phyloP scores from a whole-genome alignment of 2,888 invertebrate species.

The Aporophyla nigra region DNA sequence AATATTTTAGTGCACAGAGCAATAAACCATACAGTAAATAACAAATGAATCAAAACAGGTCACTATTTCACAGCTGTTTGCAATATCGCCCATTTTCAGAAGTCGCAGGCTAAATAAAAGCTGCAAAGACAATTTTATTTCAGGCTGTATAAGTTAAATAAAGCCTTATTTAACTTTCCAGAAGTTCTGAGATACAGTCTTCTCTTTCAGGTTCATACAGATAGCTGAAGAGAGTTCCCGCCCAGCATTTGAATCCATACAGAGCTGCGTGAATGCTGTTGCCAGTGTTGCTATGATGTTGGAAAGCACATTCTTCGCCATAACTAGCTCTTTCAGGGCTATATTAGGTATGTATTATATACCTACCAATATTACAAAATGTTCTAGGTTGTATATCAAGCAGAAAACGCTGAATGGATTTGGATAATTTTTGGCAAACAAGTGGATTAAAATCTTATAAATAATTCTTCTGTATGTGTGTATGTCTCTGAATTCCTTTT shows the following conservation, averaged over 20 bases:
- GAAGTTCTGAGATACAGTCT: neutral
- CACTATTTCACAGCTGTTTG: neutral
- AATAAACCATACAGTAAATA: too few species aligned
- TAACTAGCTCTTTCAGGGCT: conserved; percentile 98
- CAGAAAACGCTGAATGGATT: too few species aligned
- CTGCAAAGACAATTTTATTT: neutral
- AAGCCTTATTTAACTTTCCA: neutral
- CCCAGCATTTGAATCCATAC: conserved; percentile 98
- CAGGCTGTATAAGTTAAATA: neutral
- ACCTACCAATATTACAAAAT: neutral
- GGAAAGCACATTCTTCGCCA: conserved; percentile 98
- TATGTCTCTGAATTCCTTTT: too few species aligned
- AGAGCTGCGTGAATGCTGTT: conserved; percentile 97
- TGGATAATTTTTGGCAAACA: too few species aligned
- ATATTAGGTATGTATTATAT: conserved; percentile 92
- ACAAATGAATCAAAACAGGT: neutral
- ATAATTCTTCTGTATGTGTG: too few species aligned
- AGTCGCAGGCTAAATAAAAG: neutral
- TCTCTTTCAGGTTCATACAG: conserved; percentile 93
- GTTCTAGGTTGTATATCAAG: too few species aligned
- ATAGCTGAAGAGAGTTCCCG: conserved; percentile 97
- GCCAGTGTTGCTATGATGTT: conserved; percentile 98
- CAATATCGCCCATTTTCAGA: neutral
- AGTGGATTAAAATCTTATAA: too few species aligned
- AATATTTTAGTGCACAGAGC: too few species aligned